These are phyloP conservation scores for Elegia similella DNA, from an alignment of 2,888 invertebrate genomes.

Conservation along the genomic window DNA sequence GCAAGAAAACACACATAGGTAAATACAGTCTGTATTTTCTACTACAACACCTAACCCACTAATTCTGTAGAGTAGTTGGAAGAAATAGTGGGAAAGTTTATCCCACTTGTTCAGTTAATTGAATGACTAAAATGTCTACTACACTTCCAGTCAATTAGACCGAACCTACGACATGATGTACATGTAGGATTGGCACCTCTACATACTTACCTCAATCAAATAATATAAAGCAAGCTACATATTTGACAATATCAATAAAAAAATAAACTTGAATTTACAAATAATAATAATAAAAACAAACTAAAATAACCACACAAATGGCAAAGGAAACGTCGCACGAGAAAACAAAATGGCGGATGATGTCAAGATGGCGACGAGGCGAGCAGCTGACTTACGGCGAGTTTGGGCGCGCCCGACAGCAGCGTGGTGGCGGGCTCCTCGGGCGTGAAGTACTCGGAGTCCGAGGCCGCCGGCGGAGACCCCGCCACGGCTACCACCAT, in stretches of 20 bases:
- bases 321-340: slow-evolving; percentile 12
- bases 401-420: slow-evolving; percentile 80
- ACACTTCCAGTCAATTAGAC: too few species aligned
- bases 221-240: too few species aligned
- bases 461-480: slow-evolving; percentile 81
- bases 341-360: slow-evolving; percentile 21
- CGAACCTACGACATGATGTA: too few species aligned
- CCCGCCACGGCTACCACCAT: slow-evolving; percentile 50
- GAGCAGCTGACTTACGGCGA: slow-evolving; percentile 52
- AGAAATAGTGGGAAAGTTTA: too few species aligned
- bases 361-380: slow-evolving; percentile 24
- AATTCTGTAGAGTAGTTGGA: too few species aligned
- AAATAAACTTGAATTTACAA: neutral
- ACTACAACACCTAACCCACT: too few species aligned
- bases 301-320: neutral
- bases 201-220: too few species aligned
- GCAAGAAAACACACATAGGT: slow-evolving; percentile 38
- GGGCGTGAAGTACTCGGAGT: slow-evolving; percentile 90
- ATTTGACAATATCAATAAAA: neutral
- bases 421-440: slow-evolving; percentile 87
- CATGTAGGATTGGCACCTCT: too few species aligned
- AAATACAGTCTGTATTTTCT: slow-evolving; percentile 28
- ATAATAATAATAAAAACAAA: neutral
- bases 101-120: too few species aligned
- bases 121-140: too few species aligned